Conservation (phyloP, 2,113 vertebrate species). For the Felis chaus region DNA sequence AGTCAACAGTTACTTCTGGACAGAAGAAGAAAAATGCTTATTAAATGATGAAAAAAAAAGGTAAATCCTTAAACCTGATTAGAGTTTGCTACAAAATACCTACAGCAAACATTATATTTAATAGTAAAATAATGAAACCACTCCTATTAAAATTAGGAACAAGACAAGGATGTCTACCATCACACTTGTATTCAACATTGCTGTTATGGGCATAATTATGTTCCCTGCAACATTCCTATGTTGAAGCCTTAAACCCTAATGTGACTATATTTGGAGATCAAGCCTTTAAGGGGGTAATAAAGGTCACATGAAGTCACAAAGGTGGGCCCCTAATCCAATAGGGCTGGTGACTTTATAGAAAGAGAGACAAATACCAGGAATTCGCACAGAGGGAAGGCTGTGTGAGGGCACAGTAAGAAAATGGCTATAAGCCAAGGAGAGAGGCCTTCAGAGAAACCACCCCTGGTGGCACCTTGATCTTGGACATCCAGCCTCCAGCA, state of each 20-base stretch:
- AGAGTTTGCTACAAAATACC: neutral
- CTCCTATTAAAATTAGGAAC: neutral
- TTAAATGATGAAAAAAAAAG: neutral
- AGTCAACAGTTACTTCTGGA: neutral
- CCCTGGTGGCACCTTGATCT: no score
- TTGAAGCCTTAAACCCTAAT: neutral
- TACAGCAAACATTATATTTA: neutral
- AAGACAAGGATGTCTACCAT: neutral
- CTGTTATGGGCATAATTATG: no score
- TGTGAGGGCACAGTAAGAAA: neutral
- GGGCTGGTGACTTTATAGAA: neutral
- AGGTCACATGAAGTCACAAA: neutral
- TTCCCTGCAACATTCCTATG: neutral
- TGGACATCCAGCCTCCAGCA: no score
- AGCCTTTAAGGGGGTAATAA: neutral
- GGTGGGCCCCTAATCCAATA: neutral
- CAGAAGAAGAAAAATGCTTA: neutral
- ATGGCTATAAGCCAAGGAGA: neutral
- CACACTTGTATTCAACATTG: neutral
- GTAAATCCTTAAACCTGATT: neutral
- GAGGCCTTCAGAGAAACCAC: no score
- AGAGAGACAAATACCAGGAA: neutral
- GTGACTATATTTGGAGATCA: neutral
- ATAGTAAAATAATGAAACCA: neutral
- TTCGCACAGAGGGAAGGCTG: neutral